Evolutionary conservation across 2,888 invertebrate genomes (phyloP), one percentile per base, ranked within the genome.

Genomic region (Cheilosia soror): DNA sequence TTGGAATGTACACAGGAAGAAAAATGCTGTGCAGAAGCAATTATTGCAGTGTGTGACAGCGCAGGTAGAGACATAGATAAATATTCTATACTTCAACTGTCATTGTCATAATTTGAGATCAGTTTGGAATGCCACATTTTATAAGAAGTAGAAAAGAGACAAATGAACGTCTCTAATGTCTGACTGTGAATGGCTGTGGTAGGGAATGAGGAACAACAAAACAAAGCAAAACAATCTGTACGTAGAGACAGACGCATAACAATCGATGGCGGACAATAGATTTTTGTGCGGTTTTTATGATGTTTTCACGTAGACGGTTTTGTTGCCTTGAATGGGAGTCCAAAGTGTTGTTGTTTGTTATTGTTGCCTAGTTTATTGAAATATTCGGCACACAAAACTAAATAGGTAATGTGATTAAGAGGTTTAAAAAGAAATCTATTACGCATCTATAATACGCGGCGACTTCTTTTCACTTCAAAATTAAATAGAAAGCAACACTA

Each of bases 21-120:
- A 65, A 42, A 78, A 71, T 63, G 37, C 49, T 76, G 58, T 29
- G 55, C 47, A 55, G 58, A 11, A 11, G 37, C 31, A 4, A 58
- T 1, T 25, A 20, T 9, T 42, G 40, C 20, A 6, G 5, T 27
- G 20, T 53, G 37, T 11, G 37, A 37, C 37, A 37, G 11, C 37
- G 20, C 20, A 20, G 20, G 20, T 20, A 20, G 76, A 57, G 65
- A 76, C 25, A 20, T 44, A 37, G 76, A 57, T 69, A 76, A 31
- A 20, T 44, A 37, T 4, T 3, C 37, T 25, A 25, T 11, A 40
- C 29, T 13, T 13, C 2, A 58, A 65, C 60, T 60, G 65, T 71
- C 75, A 49, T 55, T 69, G 58, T 75, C 69, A 80, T 65, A 80
- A 55, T 76, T 84, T 71, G 60, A 62, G 49, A 75, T 84, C 49